Percentiles rank a stretch among this genome's conserved stretches.
Conservation (phyloP, 1,140 invertebrate genomes). For the Orius insidiosus region DNA sequence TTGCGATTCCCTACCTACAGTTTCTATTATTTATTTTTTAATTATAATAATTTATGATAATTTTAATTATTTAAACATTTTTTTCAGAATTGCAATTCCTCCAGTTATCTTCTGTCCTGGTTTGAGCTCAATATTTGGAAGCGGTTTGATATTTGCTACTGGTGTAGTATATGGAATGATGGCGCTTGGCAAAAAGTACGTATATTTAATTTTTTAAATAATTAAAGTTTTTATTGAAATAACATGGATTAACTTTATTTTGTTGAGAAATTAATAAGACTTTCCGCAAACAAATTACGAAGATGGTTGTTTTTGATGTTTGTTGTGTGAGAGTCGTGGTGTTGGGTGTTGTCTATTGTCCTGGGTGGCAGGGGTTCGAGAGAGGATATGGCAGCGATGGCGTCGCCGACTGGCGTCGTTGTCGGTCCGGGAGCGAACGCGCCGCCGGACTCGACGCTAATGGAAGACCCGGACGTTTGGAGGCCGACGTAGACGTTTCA, state of each 20-base stretch:
- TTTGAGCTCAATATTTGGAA: slow-evolving; percentile 62
- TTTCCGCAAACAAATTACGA: background rate
- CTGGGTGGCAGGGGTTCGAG: slow-evolving; percentile 47
- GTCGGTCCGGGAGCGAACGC: slow-evolving; percentile 33
- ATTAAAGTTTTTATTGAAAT: slow-evolving; percentile 1
- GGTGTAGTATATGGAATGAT: slow-evolving; percentile 86
- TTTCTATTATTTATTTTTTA: background rate
- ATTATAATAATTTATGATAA: background rate
- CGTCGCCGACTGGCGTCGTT: slow-evolving; percentile 38
- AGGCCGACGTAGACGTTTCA: slow-evolving; percentile 59
- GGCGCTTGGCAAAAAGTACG: slow-evolving; percentile 81
- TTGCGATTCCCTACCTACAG: slow-evolving; percentile 6
- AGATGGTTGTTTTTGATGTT: slow-evolving; percentile 1
- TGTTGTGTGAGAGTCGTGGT: slow-evolving; percentile 9
- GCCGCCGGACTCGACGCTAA: slow-evolving; percentile 50
- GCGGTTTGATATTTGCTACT: slow-evolving; percentile 71
- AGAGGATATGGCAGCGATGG: slow-evolving; percentile 65
- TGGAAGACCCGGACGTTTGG: slow-evolving; percentile 79
- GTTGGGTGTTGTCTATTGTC: background rate
- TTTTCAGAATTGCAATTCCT: slow-evolving; percentile 51
- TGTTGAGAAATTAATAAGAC: slow-evolving; percentile 3
- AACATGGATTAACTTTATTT: background rate
- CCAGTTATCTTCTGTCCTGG: slow-evolving; percentile 62
- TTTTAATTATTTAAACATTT: slow-evolving; percentile 2
- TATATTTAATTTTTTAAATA: slow-evolving; percentile 22